Base-by-base conservation (phyloP, 2,888 invertebrate genomes). In the Anagyrus pseudococci region DNA sequence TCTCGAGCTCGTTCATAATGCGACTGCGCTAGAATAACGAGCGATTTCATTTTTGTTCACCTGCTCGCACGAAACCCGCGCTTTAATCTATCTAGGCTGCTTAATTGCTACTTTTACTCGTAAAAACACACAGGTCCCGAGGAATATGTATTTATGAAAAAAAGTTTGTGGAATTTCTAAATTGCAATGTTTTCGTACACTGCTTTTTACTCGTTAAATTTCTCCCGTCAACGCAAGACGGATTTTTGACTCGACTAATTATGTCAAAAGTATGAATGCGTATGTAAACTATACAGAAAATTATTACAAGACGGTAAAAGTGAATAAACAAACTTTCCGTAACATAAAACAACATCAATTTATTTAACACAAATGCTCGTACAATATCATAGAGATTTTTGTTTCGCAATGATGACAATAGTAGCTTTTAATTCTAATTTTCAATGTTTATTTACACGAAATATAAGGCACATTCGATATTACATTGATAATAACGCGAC, bases 331-430 rank as follows among this genome's bases (percentile, higher is more conserved):
- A 56, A 44, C 47, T 47, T 48, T 49, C 19, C 43, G 61, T 68
- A 78, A 79, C 77, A 74, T 78, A 79, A 79, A 79, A 79, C 79
- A 79, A 78, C 78, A 78, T 79, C 77, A 74, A 79, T 77, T 79
- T 78, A 77, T 79, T 79, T 67, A 78, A 79, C 76, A 77, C 74
- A 78, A 65, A 77, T 77, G 74, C 74, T 78, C 75, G 74, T 74
- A 75, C 73, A 72, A 64, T 75, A 77, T 75, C 73, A 71, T 77
- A 74, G 72, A 75, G 70, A 69, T 75, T 74, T 49, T 55, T 62
- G 19, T 37, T 47, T 61, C 55, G 60, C 58, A 47, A 59, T 52
- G 58, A 62, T 62, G 62, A 66, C 62, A 66, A 57, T 66, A 66
- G 59, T 62, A 66, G 52, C 52, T 67, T 58, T 43, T 49, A 61